A percentile compares a stretch with the other conserved stretches of the same genome.
These are phyloP conservation scores for Halichondria panicea DNA, from an alignment of 37 sponge, comb jelly and placozoan species.

Conservation along the genomic window DNA sequence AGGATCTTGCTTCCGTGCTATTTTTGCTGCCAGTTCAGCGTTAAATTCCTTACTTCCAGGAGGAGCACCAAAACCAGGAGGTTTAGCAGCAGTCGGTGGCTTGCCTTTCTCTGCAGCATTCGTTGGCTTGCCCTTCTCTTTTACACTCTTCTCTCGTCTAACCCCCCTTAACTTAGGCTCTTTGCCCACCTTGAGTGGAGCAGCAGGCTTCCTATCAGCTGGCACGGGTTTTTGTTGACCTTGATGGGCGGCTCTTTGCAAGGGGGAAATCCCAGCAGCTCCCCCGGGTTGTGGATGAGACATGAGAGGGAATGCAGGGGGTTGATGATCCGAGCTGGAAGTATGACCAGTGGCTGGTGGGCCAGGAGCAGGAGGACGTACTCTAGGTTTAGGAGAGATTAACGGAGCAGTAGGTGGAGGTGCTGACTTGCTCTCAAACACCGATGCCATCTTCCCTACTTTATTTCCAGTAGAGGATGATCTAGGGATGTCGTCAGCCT, in stretches of 20 bases:
- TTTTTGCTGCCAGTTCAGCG: conserved; percentile 18
- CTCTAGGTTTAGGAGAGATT: conserved; percentile 15
- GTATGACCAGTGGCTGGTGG: conserved; percentile 6
- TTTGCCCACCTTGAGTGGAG: background rate
- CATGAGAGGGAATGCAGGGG: conserved; percentile 25
- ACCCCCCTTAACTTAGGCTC: background rate
- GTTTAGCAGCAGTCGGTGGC: conserved; percentile 21
- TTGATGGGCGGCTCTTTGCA: conserved; percentile 26
- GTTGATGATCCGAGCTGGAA: background rate
- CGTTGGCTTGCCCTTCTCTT: background rate
- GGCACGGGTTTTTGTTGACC: conserved; percentile 1
- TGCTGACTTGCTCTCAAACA: conserved; percentile 1
- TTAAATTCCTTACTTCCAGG: background rate
- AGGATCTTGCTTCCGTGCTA: conserved; percentile 5
- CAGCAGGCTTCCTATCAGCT: background rate
- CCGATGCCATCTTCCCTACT: conserved; percentile 4
- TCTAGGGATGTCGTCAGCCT: background rate
- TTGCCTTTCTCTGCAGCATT: too few relatives aligned
- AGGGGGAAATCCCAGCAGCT: conserved; percentile 15
- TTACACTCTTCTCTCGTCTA: background rate
- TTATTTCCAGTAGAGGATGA: conserved; percentile 26
- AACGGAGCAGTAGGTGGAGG: conserved; percentile 15
- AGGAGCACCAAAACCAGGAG: background rate
- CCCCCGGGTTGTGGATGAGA: conserved; percentile 9
- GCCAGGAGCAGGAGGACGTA: background rate